Conservation (phyloP, 2,797 vertebrate genomes). For the Coendou prehensilis region DNA sequence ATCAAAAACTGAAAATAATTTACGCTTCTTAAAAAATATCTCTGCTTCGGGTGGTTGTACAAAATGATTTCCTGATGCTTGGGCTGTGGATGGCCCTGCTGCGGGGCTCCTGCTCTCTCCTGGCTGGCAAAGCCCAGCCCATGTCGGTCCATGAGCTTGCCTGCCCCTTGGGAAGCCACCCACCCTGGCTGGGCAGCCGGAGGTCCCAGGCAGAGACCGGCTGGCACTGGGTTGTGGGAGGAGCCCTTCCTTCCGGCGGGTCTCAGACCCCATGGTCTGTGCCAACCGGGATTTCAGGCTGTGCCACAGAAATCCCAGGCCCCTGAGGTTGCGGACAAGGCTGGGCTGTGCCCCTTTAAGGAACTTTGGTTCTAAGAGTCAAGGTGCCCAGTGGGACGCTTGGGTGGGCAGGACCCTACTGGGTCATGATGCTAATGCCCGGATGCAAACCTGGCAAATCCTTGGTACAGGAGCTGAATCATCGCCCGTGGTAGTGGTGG, state of each 20-base stretch:
- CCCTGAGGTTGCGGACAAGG: conserved; percentile 74
- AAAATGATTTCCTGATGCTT: conserved; percentile 81
- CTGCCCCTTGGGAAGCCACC: background rate
- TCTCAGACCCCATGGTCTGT: background rate
- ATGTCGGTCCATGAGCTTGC: background rate
- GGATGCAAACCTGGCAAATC: conserved; percentile 1
- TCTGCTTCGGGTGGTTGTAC: conserved; percentile 82
- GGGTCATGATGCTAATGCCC: background rate
- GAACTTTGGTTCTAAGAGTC: conserved; percentile 88
- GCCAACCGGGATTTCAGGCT: conserved; percentile 55
- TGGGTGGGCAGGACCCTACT: background rate
- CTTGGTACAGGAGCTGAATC: background rate
- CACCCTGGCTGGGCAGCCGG: background rate
- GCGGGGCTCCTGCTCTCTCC: background rate
- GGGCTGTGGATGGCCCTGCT: conserved; percentile 26
- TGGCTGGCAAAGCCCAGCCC: conserved; percentile 4
- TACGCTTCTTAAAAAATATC: conserved; percentile 79
- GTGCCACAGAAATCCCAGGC: conserved; percentile 61
- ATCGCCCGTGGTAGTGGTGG: accelerated
- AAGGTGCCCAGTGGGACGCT: conserved; percentile 65
- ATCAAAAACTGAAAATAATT: conserved; percentile 81
- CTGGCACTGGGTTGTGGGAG: conserved; percentile 52
- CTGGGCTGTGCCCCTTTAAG: conserved; percentile 83
- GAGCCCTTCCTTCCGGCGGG: conserved; percentile 15
- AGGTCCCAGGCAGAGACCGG: background rate